phyloP scores from a whole-genome alignment of 2,888 invertebrate genomes.

The Euclidia mi region DNA sequence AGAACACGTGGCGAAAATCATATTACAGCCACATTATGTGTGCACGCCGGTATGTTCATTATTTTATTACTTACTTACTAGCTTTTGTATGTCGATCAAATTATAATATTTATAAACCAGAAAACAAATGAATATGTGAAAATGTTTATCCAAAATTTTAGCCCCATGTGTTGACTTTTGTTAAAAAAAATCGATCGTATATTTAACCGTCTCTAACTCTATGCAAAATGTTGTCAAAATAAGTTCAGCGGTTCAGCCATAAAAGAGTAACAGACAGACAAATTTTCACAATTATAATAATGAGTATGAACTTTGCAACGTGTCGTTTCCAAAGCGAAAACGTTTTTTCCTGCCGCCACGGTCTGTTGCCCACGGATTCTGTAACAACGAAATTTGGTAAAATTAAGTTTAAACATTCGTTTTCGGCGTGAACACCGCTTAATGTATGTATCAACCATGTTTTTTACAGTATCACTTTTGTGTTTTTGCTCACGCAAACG shows the following conservation, averaged over 20 bases:
- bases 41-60: constrained; percentile 36
- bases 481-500: constrained; percentile 2
- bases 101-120: no score
- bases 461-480: background rate
- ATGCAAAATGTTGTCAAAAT: no score
- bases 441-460: constrained; percentile 1
- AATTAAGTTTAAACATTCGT: constrained; percentile 39
- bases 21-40: constrained; percentile 35
- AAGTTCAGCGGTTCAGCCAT: no score
- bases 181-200: no score
- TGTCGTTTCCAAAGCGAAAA: constrained; percentile 55
- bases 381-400: constrained; percentile 76
- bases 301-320: no score
- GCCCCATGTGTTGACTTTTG: no score
- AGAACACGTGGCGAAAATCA: constrained; percentile 24
- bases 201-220: no score
- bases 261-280: no score
- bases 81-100: no score
- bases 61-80: constrained; percentile 23
- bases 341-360: constrained; percentile 74
- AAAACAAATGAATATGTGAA: no score
- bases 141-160: no score
- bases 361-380: constrained; percentile 71
- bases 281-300: no score
- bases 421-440: constrained; percentile 9